A percentile compares a stretch with the other conserved stretches of the same genome.
phyloP scores from a whole-genome alignment of 2,797 vertebrate genomes.

The Erpetoichthys calabaricus region DNA sequence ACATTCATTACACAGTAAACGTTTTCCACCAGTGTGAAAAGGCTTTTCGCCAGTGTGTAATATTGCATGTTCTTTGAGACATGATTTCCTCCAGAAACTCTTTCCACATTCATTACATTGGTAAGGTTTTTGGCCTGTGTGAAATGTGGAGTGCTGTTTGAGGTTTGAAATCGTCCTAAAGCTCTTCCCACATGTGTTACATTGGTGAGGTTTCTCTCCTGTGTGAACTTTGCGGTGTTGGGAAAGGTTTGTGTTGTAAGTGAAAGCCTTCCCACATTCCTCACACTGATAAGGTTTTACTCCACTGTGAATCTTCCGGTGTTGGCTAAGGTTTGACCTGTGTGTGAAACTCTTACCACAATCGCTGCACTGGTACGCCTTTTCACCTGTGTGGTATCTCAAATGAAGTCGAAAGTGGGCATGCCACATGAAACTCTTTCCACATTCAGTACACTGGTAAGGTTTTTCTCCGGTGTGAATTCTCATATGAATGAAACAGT shows the following conservation, averaged over 20 bases:
- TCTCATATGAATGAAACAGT: no score
- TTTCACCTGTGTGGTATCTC: no score
- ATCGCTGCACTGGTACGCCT: no score
- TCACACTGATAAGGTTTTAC: slow-evolving; percentile 5
- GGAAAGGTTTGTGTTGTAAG: slow-evolving; percentile 18
- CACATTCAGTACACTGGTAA: no score
- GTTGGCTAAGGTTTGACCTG: no score
- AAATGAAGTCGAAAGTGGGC: no score
- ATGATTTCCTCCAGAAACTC: not conserved
- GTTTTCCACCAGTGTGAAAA: slow-evolving; percentile 19
- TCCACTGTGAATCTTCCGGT: not conserved
- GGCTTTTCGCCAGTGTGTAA: slow-evolving; percentile 9
- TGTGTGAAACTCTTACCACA: no score
- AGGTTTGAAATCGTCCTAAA: slow-evolving; percentile 12
- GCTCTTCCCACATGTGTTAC: slow-evolving; percentile 11
- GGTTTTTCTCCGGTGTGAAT: no score
- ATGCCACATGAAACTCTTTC: no score
- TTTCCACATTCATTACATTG: slow-evolving; percentile 5
- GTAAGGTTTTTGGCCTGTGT: slow-evolving; percentile 13
- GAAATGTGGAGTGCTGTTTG: slow-evolving; percentile 21
- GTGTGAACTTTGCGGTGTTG: slow-evolving; percentile 26
- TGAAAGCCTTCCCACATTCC: slow-evolving; percentile 25
- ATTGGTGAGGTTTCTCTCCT: slow-evolving; percentile 16
- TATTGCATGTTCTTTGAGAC: slow-evolving; percentile 8
- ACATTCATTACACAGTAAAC: slow-evolving; percentile 24